These are phyloP conservation scores for Cryptoleucopteryx plumbea DNA, from an alignment of 2,113 vertebrate genomes.

Conservation along the genomic window DNA sequence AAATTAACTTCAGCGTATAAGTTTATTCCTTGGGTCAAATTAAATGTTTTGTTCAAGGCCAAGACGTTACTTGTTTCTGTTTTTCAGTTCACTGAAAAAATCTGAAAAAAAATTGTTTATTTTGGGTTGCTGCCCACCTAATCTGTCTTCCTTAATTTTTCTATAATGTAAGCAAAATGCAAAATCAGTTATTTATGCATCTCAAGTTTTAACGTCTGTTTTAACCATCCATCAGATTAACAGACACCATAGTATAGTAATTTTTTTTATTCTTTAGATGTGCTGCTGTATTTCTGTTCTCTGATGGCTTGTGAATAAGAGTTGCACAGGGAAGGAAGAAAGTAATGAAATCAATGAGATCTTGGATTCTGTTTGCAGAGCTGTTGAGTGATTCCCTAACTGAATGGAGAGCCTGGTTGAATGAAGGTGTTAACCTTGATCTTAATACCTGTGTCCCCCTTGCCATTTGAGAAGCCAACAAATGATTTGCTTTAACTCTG, in stretches of 20 bases:
- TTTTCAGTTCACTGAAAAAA: neutral
- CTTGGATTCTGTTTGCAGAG: neutral
- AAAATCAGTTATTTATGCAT: conserved; percentile 27
- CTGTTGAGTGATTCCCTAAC: neutral
- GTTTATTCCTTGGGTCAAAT: neutral
- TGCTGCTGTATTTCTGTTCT: neutral
- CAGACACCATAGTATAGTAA: neutral
- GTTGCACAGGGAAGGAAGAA: neutral
- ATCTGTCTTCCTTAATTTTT: neutral
- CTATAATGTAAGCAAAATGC: neutral
- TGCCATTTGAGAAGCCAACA: neutral
- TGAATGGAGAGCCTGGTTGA: neutral
- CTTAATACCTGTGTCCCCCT: neutral
- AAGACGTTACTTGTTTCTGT: neutral
- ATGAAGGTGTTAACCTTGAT: conserved; percentile 38
- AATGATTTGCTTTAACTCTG: neutral
- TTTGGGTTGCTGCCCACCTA: conserved; percentile 14
- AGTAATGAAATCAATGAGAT: neutral
- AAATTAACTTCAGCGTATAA: neutral
- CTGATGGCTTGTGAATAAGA: neutral
- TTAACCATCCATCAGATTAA: neutral
- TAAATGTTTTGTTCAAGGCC: neutral
- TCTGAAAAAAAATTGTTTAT: neutral
- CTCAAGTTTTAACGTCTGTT: conserved; percentile 25
- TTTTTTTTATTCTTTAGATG: neutral